Evolutionary conservation across 2,113 vertebrate genomes (phyloP), one percentile per base, ranked within the genome.

Genomic region (Colistium nudipinnis): DNA sequence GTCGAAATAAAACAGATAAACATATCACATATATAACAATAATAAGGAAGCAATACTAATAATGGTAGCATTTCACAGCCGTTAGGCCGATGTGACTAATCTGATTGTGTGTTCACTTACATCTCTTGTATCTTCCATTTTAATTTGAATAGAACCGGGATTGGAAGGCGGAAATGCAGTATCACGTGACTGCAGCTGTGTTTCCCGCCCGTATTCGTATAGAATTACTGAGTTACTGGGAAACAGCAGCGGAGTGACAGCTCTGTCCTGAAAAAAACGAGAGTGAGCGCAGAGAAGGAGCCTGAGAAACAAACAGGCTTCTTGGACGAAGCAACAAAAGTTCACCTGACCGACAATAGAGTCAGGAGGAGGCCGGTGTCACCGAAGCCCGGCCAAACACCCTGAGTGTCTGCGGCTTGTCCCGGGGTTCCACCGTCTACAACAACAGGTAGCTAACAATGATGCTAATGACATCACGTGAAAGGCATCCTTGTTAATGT

Each of bases 141-240:
- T 12, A 41, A 12, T 28, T 55, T 55, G 24, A 49, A 62, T 3
- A 11, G 3, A 9, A 19, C 30, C 3, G 28, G 3, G 1, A 12
- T 1, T 2, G 4, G 19, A 27, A 36, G 62, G n/a, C 62, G 69
- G 68, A 85, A 76, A 43, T 20, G 1, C 7, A 1, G n/a, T 2
- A 13, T 27, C 78, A 80, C 73, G 57, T 87, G 84, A 80, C 75
- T 2, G 2, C 20, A 4, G 8, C 14, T 38, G 3, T 0, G 43
- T 74, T 85, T 89, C 85, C 83, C 85, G 83, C 85, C 77, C 47
- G 72, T 69, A 74, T 80, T 78, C 14, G 41, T 60, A 76, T 51
- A 4, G 24, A 35, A 2, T 53, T 41, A 20, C 72, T 72, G 33
- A 35, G 61, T 49, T 30, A 20, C 44, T 59, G 79, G n/a, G 71